phyloP scores from a whole-genome alignment of 2,797 vertebrate species.

The Cryptoblepharus egeriae region DNA sequence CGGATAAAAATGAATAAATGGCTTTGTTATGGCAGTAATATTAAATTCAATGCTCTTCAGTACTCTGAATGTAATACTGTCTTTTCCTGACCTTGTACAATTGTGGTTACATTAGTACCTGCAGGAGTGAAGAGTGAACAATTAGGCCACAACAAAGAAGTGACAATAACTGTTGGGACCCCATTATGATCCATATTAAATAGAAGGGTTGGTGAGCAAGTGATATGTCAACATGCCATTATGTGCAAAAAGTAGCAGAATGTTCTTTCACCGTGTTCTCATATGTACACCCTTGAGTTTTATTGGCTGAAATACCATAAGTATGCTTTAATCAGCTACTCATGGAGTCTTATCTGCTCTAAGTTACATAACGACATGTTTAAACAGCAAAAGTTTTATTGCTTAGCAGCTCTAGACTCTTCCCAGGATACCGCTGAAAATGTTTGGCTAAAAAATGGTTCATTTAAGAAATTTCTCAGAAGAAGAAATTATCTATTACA shows the following conservation, averaged over 20 bases:
- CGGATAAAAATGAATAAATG: background rate
- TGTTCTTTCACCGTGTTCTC: too few relatives aligned
- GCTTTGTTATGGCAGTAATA: background rate
- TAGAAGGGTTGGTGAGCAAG: too few relatives aligned
- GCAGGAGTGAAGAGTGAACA: background rate
- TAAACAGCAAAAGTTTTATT: background rate
- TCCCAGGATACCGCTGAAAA: background rate
- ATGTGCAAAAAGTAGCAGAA: too few relatives aligned
- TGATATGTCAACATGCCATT: too few relatives aligned
- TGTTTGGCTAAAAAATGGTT: constrained; percentile 1
- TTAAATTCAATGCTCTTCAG: background rate
- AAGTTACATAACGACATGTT: too few relatives aligned
- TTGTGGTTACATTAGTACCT: background rate
- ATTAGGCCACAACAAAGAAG: background rate
- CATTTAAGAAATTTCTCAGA: constrained; percentile 17
- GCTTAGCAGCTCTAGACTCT: background rate
- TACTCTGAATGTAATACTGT: background rate
- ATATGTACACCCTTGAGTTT: too few relatives aligned
- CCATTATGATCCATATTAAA: too few relatives aligned
- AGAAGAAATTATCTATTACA: constrained; percentile 37
- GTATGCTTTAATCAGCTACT: too few relatives aligned
- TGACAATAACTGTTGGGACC: background rate
- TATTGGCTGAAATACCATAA: too few relatives aligned
- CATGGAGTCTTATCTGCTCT: too few relatives aligned
- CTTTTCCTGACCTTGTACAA: background rate